Percentiles rank a stretch among this genome's conserved stretches.
Conservation (phyloP, 2,113 vertebrate species). For the Alces alces region DNA sequence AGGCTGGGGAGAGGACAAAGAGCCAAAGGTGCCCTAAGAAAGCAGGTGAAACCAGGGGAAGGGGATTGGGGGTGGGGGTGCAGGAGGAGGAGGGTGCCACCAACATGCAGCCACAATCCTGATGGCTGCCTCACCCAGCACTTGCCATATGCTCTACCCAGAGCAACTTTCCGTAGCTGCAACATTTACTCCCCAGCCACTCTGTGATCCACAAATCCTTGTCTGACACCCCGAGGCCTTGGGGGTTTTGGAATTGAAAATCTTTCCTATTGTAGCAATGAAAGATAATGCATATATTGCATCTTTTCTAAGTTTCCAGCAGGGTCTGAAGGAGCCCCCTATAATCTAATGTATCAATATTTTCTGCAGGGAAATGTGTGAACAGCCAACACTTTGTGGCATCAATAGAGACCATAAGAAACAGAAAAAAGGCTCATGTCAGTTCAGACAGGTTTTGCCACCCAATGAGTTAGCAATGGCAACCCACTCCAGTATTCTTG, state of each 20-base stretch:
- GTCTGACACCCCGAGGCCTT: background rate
- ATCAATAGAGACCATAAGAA: background rate
- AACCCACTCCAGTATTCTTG: background rate
- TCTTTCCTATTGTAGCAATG: background rate
- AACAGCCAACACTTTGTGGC: background rate
- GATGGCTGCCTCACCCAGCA: accelerated
- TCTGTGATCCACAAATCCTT: background rate
- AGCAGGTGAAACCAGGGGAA: background rate
- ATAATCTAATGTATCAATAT: background rate
- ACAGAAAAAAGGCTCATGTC: background rate
- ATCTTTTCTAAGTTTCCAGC: background rate
- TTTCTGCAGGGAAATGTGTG: background rate
- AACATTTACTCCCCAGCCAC: no score
- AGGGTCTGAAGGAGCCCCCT: background rate
- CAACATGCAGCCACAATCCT: accelerated
- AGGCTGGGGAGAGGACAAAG: no score
- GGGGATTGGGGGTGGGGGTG: accelerated
- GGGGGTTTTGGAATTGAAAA: background rate
- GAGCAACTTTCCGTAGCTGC: background rate
- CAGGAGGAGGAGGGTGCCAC: background rate
- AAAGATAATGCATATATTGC: background rate
- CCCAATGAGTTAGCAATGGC: background rate
- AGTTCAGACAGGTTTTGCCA: background rate
- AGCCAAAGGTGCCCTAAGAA: background rate
- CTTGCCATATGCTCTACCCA: accelerated